Percentiles rank a stretch among this genome's conserved stretches.
Evolutionary conservation across 2,888 invertebrate genomes (phyloP).

Genomic region (Agonum fuliginosum): DNA sequence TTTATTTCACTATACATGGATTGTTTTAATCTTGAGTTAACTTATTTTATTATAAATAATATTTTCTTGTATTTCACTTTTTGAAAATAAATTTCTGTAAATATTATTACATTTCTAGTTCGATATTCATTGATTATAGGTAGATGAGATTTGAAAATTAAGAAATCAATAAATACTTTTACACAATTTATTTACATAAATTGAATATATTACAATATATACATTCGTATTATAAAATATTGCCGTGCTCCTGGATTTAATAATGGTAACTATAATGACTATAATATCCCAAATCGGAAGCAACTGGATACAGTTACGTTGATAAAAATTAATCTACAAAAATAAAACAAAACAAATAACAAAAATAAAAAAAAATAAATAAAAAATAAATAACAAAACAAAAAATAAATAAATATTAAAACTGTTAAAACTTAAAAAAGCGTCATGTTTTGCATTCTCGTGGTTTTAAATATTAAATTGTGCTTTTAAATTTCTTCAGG

Average conservation of each 20-base stretch:
- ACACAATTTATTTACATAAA: slow-evolving; percentile 20
- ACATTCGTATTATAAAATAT: slow-evolving; percentile 7
- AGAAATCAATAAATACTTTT: neutral
- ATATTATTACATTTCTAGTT: slow-evolving; percentile 1
- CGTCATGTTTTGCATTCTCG: neutral
- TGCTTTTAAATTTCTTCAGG: slow-evolving; percentile 68
- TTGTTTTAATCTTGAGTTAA: slow-evolving; percentile 26
- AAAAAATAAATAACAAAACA: slow-evolving; percentile 3
- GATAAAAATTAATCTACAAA: slow-evolving; percentile 15
- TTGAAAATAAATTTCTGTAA: slow-evolving; percentile 29
- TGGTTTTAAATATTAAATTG: neutral
- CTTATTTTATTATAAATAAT: slow-evolving; percentile 16
- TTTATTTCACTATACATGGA: neutral
- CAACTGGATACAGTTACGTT: slow-evolving; percentile 2
- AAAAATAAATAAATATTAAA: slow-evolving; percentile 1
- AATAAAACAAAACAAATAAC: slow-evolving; percentile 27
- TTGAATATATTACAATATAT: slow-evolving; percentile 18
- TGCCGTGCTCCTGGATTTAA: neutral
- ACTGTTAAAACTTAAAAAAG: neutral
- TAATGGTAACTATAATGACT: neutral
- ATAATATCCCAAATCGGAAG: neutral
- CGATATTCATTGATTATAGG: neutral
- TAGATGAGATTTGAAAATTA: neutral
- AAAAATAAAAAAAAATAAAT: slow-evolving; percentile 1
- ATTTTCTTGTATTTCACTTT: slow-evolving; percentile 17